These are phyloP conservation scores for Atlantisia rogersi DNA, from an alignment of 2,113 vertebrate species.

Conservation along the genomic window DNA sequence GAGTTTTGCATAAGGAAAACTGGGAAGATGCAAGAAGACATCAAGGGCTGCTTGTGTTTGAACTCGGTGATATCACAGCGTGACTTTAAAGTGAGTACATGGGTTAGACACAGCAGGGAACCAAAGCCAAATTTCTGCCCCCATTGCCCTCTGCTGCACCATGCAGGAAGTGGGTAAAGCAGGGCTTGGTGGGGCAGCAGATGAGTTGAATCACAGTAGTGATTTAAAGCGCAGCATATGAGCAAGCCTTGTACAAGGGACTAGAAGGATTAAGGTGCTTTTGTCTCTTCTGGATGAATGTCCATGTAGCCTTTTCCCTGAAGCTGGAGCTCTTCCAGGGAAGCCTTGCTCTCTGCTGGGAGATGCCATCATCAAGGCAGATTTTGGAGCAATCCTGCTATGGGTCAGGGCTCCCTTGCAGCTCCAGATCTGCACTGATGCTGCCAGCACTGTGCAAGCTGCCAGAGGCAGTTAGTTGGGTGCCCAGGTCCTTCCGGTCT, in stretches of 20 bases:
- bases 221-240: not conserved
- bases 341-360: not conserved
- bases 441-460: not conserved
- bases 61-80: not conserved
- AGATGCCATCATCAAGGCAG: not conserved
- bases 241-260: not conserved
- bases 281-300: not conserved
- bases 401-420: not conserved
- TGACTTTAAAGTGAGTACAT: not conserved
- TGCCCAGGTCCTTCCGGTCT: not conserved
- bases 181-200: not conserved
- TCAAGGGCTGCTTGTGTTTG: not conserved
- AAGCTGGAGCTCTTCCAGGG: not conserved
- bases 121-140: not conserved
- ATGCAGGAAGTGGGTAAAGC: not conserved
- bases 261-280: not conserved
- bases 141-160: fast-evolving
- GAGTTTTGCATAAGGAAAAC: slow-evolving; percentile 2
- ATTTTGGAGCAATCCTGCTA: not conserved
- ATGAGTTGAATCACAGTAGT: not conserved
- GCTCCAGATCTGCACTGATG: fast-evolving
- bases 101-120: not conserved
- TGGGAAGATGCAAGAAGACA: not conserved
- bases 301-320: not conserved
- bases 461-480: fast-evolving